Percentiles rank a stretch among this genome's conserved stretches.
These are phyloP conservation scores for Phalacrocorax carbo DNA, from an alignment of 2,113 vertebrate genomes.

Conservation along the genomic window DNA sequence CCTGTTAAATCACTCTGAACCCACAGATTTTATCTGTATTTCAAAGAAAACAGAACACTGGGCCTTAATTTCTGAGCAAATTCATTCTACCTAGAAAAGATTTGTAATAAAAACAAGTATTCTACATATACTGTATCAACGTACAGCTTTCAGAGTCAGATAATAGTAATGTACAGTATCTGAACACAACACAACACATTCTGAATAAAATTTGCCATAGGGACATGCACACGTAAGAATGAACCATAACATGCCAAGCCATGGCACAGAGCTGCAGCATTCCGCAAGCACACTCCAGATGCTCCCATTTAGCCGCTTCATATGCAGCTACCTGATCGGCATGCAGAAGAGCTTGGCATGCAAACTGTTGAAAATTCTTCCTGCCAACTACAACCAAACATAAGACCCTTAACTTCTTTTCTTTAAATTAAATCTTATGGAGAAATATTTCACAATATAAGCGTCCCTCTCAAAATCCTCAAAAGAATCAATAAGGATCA, in stretches of 20 bases:
- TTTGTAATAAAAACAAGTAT: neutral
- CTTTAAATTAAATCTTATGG: neutral
- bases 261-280: neutral
- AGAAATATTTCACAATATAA: neutral
- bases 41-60: neutral
- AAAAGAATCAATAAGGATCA: neutral
- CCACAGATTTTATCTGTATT: neutral
- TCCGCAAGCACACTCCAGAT: neutral
- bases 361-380: neutral
- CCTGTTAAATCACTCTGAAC: neutral
- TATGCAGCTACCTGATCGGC: neutral
- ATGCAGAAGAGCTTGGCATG: neutral
- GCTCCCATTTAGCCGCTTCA: neutral
- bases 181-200: neutral
- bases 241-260: neutral
- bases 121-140: neutral
- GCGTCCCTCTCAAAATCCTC: neutral
- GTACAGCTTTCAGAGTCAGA: neutral
- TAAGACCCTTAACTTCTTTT: neutral
- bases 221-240: neutral
- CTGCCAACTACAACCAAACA: neutral
- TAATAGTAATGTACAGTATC: neutral
- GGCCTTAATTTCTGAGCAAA: neutral
- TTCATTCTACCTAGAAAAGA: neutral
- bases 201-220: neutral